phyloP scores from a whole-genome alignment of 2,888 invertebrate genomes.

The Rhingia campestris region DNA sequence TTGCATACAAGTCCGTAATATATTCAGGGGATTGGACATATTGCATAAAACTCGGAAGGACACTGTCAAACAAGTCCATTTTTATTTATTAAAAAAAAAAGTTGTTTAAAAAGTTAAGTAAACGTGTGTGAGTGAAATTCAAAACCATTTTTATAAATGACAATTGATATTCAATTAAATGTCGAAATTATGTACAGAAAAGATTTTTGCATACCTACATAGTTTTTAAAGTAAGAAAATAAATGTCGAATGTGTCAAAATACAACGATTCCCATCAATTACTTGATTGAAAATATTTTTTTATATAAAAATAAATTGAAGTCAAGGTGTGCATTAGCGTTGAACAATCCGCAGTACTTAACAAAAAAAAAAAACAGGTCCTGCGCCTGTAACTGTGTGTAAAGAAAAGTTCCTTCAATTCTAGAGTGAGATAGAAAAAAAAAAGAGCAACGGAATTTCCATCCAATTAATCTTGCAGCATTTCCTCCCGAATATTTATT shows the following conservation, averaged over 20 bases:
- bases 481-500: slow-evolving; percentile 2
- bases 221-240: slow-evolving; percentile 3
- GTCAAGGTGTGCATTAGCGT: slow-evolving; percentile 9
- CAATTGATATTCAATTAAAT: no score
- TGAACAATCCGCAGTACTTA: neutral
- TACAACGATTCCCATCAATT: no score
- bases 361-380: neutral
- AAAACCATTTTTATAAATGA: no score
- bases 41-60: slow-evolving; percentile 14
- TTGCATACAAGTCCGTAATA: neutral
- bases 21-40: neutral
- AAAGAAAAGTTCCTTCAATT: slow-evolving; percentile 42
- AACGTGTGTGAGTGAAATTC: slow-evolving; percentile 10
- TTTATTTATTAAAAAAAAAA: no score
- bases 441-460: slow-evolving; percentile 19
- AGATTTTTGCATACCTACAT: neutral
- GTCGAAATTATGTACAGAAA: neutral
- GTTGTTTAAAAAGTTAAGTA: neutral
- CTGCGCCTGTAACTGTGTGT: slow-evolving; percentile 42
- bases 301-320: slow-evolving; percentile 19
- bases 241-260: no score
- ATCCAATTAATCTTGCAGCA: slow-evolving; percentile 1
- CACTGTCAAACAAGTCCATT: neutral
- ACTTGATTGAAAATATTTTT: no score
- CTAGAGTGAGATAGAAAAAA: slow-evolving; percentile 35